Percentiles rank a stretch among this genome's conserved stretches.
phyloP scores from a whole-genome alignment of 2,888 invertebrate species.

The Aphidoletes aphidimyza region DNA sequence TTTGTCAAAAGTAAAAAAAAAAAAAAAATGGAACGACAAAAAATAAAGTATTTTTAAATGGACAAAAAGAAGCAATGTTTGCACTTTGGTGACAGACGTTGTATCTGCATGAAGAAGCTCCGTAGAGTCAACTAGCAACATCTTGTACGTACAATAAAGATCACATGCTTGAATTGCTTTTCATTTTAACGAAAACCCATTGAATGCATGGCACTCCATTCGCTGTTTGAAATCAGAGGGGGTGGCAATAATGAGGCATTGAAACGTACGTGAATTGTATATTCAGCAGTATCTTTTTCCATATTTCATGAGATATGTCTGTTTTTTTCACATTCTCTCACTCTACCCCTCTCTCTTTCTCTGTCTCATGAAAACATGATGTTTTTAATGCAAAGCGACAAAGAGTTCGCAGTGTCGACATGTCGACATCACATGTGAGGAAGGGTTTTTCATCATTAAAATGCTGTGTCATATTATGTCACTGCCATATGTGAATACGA shows the following conservation, averaged over 20 bases:
- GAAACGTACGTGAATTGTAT: slow-evolving; percentile 32
- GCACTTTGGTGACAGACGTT: not conserved
- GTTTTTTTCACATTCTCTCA: not conserved
- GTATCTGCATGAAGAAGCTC: not conserved
- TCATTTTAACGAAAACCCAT: slow-evolving; percentile 5
- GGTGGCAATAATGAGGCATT: slow-evolving; percentile 31
- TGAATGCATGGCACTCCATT: not conserved
- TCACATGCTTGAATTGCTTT: slow-evolving; percentile 20
- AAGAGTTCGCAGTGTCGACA: slow-evolving; percentile 27
- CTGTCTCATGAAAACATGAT: not conserved
- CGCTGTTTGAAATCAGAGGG: not conserved
- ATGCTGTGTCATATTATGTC: slow-evolving; percentile 49
- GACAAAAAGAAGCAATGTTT: not conserved
- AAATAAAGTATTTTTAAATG: slow-evolving; percentile 31
- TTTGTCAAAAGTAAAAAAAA: not conserved
- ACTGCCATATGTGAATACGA: not conserved
- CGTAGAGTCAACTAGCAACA: not conserved
- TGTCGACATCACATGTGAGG: not conserved
- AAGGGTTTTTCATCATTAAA: slow-evolving; percentile 46
- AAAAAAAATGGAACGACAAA: not conserved
- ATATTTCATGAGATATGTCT: slow-evolving; percentile 3
- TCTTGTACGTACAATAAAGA: slow-evolving; percentile 7
- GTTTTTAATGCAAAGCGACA: slow-evolving; percentile 14
- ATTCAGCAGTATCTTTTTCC: slow-evolving; percentile 43
- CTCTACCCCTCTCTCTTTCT: not conserved